Conservation (phyloP, 2,797 vertebrate species). For the Ataeniobius toweri region DNA sequence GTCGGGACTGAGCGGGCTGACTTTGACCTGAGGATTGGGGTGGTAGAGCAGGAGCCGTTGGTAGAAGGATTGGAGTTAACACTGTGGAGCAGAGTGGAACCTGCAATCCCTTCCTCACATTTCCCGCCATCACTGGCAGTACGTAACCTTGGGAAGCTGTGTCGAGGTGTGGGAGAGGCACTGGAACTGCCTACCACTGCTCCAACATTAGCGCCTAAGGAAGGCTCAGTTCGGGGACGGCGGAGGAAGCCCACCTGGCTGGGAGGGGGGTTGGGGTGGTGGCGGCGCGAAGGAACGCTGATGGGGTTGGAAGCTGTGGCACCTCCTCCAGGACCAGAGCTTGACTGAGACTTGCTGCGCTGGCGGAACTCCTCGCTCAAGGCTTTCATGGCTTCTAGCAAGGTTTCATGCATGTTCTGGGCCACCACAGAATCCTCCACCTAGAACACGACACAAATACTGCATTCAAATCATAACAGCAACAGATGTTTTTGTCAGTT, state of each 20-base stretch:
- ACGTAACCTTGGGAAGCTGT: slow-evolving; percentile 77
- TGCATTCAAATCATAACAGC: slow-evolving; percentile 9
- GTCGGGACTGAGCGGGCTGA: slow-evolving; percentile 73
- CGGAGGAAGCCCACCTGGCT: slow-evolving; percentile 84
- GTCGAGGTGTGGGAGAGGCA: slow-evolving; percentile 79
- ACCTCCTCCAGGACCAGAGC: slow-evolving; percentile 77
- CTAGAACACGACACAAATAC: slow-evolving; percentile 38
- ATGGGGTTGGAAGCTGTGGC: slow-evolving; percentile 84
- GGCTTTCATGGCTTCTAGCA: slow-evolving; percentile 89
- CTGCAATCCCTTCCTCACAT: slow-evolving; percentile 66
- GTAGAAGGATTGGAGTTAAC: slow-evolving; percentile 75
- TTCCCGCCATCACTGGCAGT: slow-evolving; percentile 79
- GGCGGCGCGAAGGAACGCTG: slow-evolving; percentile 83
- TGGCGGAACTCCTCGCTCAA: slow-evolving; percentile 87
- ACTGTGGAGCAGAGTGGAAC: slow-evolving; percentile 46
- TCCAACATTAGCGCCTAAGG: slow-evolving; percentile 58
- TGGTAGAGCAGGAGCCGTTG: slow-evolving; percentile 77
- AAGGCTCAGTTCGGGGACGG: slow-evolving; percentile 79
- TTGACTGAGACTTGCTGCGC: slow-evolving; percentile 84
- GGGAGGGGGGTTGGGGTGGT: slow-evolving; percentile 81
- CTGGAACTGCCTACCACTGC: slow-evolving; percentile 63
- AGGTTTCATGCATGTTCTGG: slow-evolving; percentile 90
- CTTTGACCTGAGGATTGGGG: slow-evolving; percentile 81
- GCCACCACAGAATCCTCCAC: slow-evolving; percentile 85
- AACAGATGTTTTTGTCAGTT: neutral